phyloP scores from a whole-genome alignment of 2,888 invertebrate species.

The Pherbina coryleti region DNA sequence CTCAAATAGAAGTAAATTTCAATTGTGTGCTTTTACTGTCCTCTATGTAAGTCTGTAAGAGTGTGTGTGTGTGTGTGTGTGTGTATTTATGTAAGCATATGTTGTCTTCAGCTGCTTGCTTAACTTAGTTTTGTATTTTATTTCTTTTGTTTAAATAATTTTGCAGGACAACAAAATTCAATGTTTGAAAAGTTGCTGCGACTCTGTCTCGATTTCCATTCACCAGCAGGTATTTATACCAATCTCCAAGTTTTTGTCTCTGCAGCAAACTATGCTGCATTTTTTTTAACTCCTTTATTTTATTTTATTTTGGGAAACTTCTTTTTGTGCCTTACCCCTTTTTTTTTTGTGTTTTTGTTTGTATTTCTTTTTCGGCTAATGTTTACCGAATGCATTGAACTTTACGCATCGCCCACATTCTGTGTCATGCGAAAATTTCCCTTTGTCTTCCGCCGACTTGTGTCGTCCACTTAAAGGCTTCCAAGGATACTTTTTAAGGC shows the following conservation, averaged over 20 bases:
- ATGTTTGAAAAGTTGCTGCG: neutral
- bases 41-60: neutral
- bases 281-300: neutral
- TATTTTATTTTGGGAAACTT: neutral
- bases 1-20: slow-evolving; percentile 21
- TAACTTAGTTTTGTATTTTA: neutral
- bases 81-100: neutral
- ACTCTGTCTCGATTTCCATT: neutral
- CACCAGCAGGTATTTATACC: slow-evolving; percentile 29
- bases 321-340: neutral
- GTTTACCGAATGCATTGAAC: neutral
- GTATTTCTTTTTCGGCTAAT: neutral
- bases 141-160: neutral
- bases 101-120: neutral
- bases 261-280: neutral
- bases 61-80: neutral
- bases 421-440: neutral
- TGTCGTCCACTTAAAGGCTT: neutral
- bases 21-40: neutral
- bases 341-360: neutral
- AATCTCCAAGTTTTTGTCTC: neutral
- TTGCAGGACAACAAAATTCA: neutral
- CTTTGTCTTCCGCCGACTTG: neutral
- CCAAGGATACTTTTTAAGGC: neutral
- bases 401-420: neutral